A percentile compares a stretch with the other conserved stretches of the same genome.
Evolutionary conservation across 2,797 vertebrate species (phyloP).

Genomic region (Sylvilagus floridanus): DNA sequence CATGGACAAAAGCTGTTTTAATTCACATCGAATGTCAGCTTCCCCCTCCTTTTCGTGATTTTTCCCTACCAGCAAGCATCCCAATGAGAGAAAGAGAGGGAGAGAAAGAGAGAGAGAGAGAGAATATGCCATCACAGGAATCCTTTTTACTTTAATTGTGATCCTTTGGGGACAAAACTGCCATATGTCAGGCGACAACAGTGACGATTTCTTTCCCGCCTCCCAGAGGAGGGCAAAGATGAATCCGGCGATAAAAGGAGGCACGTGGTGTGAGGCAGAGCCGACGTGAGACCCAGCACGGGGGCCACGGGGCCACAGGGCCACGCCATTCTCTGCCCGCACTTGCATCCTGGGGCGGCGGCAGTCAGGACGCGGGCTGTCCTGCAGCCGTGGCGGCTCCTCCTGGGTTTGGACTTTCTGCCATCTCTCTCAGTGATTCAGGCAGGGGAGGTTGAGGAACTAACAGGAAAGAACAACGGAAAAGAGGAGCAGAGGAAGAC

Average conservation of each 20-base stretch:
- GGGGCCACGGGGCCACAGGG: too few relatives aligned
- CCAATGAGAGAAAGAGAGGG: background rate
- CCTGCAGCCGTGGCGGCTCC: background rate
- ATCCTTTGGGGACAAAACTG: background rate
- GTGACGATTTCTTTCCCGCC: background rate
- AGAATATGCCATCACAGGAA: background rate
- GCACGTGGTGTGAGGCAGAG: background rate
- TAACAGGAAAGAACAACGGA: background rate
- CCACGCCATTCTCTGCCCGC: too few relatives aligned
- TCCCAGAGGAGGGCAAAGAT: background rate
- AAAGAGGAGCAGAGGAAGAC: background rate
- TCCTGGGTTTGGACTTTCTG: background rate
- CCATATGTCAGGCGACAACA: background rate
- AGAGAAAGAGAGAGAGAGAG: background rate
- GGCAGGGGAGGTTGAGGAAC: background rate
- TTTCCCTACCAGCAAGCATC: background rate
- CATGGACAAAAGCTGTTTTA: background rate
- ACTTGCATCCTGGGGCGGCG: background rate
- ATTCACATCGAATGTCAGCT: background rate
- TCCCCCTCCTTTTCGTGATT: background rate
- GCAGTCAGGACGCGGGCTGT: background rate
- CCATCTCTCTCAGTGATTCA: background rate
- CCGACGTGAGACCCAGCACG: background rate
- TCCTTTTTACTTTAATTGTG: background rate
- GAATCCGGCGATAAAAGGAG: background rate